These are phyloP conservation scores for Atherinomorus stipes DNA, from an alignment of 2,113 vertebrate species.

Conservation along the genomic window DNA sequence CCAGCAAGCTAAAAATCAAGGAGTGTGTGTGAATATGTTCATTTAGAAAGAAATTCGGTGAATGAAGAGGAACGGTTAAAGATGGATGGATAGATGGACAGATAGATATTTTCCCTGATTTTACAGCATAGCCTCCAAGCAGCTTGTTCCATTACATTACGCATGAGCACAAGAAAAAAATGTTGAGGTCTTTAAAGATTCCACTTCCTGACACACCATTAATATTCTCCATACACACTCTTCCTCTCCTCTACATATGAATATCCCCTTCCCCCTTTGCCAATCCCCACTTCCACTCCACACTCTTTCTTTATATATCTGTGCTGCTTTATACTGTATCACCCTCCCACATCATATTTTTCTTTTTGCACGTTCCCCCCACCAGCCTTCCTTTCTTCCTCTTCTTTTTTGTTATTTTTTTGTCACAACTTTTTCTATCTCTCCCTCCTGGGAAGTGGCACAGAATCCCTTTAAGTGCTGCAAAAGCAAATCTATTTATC, in stretches of 20 bases:
- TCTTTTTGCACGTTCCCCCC: conserved; percentile 24
- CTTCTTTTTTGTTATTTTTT: conserved; percentile 59
- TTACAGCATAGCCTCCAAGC: conserved; percentile 42
- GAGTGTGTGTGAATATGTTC: conserved; percentile 22
- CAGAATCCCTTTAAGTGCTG: conserved; percentile 80
- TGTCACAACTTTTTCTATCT: conserved; percentile 46
- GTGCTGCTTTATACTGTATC: conserved; percentile 52
- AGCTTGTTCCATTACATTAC: conserved; percentile 38
- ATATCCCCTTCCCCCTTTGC: conserved; percentile 21
- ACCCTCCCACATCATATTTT: conserved; percentile 36
- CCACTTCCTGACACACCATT: conserved; percentile 77
- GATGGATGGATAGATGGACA: conserved; percentile 19
- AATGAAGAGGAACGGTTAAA: conserved; percentile 16
- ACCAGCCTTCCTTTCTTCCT: conserved; percentile 42
- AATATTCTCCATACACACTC: conserved; percentile 76
- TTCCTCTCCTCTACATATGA: conserved; percentile 47
- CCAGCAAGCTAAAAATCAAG: conserved; percentile 52
- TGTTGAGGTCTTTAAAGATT: conserved; percentile 73
- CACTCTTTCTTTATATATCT: conserved; percentile 59
- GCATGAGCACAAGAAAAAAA: conserved; percentile 57
- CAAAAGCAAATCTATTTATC: conserved; percentile 81
- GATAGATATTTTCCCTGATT: conserved; percentile 17
- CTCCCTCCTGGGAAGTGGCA: conserved; percentile 79
- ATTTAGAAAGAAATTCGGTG: conserved; percentile 5
- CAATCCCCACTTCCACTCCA: conserved; percentile 38